Evolutionary conservation across 2,797 vertebrate genomes (phyloP).

Genomic region (Sebastes nivosus): DNA sequence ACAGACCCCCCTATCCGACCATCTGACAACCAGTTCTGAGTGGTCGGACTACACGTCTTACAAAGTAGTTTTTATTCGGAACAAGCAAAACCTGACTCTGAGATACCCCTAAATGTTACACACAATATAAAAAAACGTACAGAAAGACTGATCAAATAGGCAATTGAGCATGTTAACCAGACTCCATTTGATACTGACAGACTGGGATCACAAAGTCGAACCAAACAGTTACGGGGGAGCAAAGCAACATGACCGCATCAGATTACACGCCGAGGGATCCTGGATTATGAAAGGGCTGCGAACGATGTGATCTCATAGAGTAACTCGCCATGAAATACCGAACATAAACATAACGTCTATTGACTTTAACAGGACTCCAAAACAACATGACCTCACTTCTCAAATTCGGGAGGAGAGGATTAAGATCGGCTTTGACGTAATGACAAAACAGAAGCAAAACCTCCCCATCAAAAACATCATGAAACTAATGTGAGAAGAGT

Average conservation of each 20-base stretch:
- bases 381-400: slow-evolving; percentile 26
- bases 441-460: slow-evolving; percentile 13
- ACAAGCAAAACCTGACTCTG: background rate
- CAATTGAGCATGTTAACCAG: background rate
- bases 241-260: background rate
- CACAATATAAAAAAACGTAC: background rate
- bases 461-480: background rate
- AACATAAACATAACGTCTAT: slow-evolving; percentile 2
- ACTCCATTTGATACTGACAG: background rate
- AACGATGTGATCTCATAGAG: background rate
- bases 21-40: background rate
- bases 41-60: background rate
- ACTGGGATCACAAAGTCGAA: background rate
- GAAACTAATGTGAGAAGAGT: background rate
- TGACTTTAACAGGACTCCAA: slow-evolving; percentile 13
- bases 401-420: background rate
- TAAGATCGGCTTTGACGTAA: background rate
- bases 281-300: background rate
- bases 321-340: background rate
- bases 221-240: background rate
- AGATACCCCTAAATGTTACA: too few relatives aligned
- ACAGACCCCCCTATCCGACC: too few relatives aligned
- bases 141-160: background rate
- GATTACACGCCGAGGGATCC: background rate
- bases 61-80: background rate